These are phyloP conservation scores for Hyposoter didymator DNA, from an alignment of 2,888 invertebrate species.

Conservation along the genomic window DNA sequence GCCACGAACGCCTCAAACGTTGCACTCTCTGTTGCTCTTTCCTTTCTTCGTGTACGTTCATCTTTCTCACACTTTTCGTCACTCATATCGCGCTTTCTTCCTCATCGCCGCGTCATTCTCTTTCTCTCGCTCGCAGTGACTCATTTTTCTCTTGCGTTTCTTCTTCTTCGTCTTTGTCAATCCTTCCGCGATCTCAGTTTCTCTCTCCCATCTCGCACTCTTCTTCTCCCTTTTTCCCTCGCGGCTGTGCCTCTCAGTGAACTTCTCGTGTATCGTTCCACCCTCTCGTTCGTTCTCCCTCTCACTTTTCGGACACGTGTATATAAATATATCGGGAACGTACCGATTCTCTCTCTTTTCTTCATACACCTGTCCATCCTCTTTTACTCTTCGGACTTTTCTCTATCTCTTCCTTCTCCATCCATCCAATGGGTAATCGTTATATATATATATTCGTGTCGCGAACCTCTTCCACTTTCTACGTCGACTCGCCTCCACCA, in stretches of 20 bases:
- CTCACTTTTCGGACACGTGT: neutral
- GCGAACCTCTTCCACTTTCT: constrained; percentile 64
- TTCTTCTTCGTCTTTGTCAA: constrained; percentile 18
- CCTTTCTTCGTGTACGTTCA: constrained; percentile 11
- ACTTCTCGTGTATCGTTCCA: constrained; percentile 1
- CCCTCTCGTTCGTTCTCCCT: constrained; percentile 1
- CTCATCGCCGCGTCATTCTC: neutral
- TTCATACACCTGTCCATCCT: constrained; percentile 10
- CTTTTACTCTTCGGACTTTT: constrained; percentile 3
- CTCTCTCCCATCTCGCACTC: constrained; percentile 30
- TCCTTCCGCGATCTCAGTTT: constrained; percentile 5
- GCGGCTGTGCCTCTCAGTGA: constrained; percentile 41
- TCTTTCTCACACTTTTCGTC: constrained; percentile 38
- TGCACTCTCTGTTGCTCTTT: constrained; percentile 83
- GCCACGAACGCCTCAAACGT: constrained; percentile 80
- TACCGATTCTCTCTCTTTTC: constrained; percentile 22
- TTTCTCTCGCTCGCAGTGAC: neutral
- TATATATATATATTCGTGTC: constrained; percentile 44
- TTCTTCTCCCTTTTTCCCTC: constrained; percentile 56
- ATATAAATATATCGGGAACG: neutral
- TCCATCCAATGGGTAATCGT: neutral
- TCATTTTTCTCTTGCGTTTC: constrained; percentile 35
- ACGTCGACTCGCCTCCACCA: constrained; percentile 75
- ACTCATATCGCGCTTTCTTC: constrained; percentile 7
- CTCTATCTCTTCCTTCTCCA: constrained; percentile 28